Conservation (phyloP, 1,140 invertebrate genomes). For the Mamestra configurata region DNA sequence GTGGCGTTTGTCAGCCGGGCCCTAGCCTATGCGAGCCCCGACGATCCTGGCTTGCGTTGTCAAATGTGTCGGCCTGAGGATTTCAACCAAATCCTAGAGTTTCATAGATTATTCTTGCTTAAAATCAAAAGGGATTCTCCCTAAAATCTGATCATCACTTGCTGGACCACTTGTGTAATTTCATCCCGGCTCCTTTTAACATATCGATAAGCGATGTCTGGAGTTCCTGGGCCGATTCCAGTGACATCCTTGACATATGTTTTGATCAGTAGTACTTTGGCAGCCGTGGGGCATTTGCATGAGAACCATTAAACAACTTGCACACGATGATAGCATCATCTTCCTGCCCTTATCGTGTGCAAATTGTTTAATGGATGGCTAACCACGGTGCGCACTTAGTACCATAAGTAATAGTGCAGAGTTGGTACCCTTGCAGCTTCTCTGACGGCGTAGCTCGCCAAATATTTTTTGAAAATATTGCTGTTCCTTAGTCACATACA, state of each 20-base stretch:
- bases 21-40: too few relatives aligned
- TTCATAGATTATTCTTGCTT: conserved; percentile 44
- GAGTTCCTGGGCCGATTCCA: conserved; percentile 57
- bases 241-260: conserved; percentile 52
- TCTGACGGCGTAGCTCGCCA: conserved; percentile 24
- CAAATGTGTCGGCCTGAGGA: background rate
- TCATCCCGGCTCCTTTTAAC: conserved; percentile 49
- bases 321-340: too few relatives aligned
- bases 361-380: conserved; percentile 51
- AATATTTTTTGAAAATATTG: conserved; percentile 24
- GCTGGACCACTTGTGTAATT: conserved; percentile 55
- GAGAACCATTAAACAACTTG: too few relatives aligned
- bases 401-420: conserved; percentile 29
- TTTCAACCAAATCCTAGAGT: conserved; percentile 50
- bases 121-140: conserved; percentile 14
- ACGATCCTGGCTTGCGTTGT: too few relatives aligned
- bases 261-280: conserved; percentile 35
- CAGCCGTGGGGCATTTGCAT: too few relatives aligned
- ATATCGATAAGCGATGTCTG: conserved; percentile 44
- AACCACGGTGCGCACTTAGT: conserved; percentile 48
- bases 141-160: conserved; percentile 43
- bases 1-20: too few relatives aligned
- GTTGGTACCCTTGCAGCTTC: background rate
- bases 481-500: background rate
- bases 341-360: too few relatives aligned